Evolutionary conservation across 92 coral and sea anemone genomes (phyloP), one percentile per base, ranked within the genome.

Genomic region (Metridium senile): DNA sequence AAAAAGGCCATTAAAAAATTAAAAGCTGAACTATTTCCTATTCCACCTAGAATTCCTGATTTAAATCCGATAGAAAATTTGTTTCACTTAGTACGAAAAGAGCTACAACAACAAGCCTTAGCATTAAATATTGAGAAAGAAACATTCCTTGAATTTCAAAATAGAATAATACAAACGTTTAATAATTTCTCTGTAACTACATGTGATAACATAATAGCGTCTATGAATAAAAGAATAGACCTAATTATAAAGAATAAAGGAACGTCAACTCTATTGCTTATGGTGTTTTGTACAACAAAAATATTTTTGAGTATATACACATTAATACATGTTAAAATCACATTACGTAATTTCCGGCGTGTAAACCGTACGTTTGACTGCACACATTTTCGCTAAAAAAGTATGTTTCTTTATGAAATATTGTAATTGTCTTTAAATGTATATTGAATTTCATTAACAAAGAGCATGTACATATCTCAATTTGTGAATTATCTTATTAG

Each of bases 1-100:
- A n/a, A 79, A 57, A 31, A 70, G 33, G 17, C 66, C 18, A 62
- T 26, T 18, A 62, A 62, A 62, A 62, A 26, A 18, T 13, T n/a
- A 16, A 45, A 45, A 16, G 61, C 61, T 64, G 29, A 64, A 64
- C 70, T 27, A 11, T 54, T 69, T 20, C 13, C 29, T 26, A 70
- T 70, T 54, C 76, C 84, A 11, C 34, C 82, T 19, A 61, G 82
- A 9, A 77, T 74, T 52, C 82, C 82, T 2, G 84, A 79, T 26
- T 22, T 79, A 30, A 79, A 79, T 33, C 84, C 84, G 6, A 79
- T 79, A 28, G 76, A 79, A 69, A 78, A 78, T 52, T 22, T 78
- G 17, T 78, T 78, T 34, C 61, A 49, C 65, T 31, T 66, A 28
- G 83, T 78, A 11, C 46, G 65, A 32, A 68, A 22, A 54, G 47